These are phyloP conservation scores for Apodemia zela DNA, from an alignment of 2,888 invertebrate genomes.

Conservation along the genomic window DNA sequence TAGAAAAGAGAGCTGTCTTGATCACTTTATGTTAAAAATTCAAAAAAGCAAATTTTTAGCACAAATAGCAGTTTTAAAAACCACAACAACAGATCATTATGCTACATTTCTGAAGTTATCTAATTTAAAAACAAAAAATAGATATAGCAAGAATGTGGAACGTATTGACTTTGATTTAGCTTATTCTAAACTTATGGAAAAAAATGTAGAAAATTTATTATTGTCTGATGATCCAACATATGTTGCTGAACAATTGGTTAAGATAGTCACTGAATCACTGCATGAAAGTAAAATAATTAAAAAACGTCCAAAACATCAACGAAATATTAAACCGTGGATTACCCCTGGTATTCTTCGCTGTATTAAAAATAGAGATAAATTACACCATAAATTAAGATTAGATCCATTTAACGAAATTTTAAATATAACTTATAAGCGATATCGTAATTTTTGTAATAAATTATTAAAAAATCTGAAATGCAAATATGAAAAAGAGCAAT, in stretches of 20 bases:
- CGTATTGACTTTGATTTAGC: not conserved
- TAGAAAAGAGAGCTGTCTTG: not conserved
- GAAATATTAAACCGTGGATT: not conserved
- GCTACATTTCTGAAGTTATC: too few species aligned
- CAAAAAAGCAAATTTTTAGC: not conserved
- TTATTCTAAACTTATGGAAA: not conserved
- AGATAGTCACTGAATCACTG: not conserved
- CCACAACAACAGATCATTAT: too few species aligned
- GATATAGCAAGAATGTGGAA: too few species aligned
- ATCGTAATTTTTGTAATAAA: constrained; percentile 4
- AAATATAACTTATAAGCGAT: not conserved
- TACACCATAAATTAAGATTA: too few species aligned
- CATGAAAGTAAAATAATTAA: not conserved
- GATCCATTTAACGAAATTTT: not conserved
- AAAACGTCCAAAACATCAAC: not conserved
- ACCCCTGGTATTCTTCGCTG: not conserved
- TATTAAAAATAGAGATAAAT: not conserved
- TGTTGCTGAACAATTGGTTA: not conserved
- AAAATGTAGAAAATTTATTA: not conserved
- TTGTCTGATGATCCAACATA: not conserved
- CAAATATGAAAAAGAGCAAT: not conserved
- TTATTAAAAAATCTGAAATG: not conserved
- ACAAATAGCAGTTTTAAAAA: not conserved
- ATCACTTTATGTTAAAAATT: not conserved
- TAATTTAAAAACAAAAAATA: too few species aligned